Evolutionary conservation across 2,113 vertebrate genomes (phyloP).

Genomic region (Fregetta grallaria): DNA sequence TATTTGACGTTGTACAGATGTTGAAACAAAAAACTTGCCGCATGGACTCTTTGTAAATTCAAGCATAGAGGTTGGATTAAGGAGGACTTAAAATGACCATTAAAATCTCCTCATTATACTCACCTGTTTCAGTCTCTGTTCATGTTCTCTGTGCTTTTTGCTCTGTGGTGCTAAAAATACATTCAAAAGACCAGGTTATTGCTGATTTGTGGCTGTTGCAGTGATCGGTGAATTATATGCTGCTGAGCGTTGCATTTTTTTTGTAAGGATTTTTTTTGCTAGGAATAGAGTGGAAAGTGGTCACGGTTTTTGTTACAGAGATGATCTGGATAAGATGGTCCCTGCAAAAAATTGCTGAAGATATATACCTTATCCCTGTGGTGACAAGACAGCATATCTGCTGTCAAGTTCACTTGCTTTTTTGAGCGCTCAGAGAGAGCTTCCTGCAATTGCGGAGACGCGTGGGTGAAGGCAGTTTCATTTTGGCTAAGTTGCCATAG

Average conservation of each 20-base stretch:
- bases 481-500: conserved; percentile 45
- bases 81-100: not conserved
- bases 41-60: not conserved
- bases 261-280: not conserved
- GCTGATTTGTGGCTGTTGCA: not conserved
- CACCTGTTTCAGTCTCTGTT: not conserved
- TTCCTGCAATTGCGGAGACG: not conserved
- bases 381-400: not conserved
- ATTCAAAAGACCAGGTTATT: not conserved
- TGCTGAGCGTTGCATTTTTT: not conserved
- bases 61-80: not conserved
- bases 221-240: not conserved
- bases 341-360: not conserved
- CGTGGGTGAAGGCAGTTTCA: conserved; percentile 11
- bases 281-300: not conserved
- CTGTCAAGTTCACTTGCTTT: conserved; percentile 8
- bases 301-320: not conserved
- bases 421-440: not conserved
- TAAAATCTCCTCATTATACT: not conserved
- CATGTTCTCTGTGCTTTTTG: not conserved
- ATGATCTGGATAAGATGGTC: not conserved
- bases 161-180: not conserved
- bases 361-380: not conserved
- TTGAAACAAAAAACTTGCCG: not conserved
- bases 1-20: not conserved